Base-by-base conservation (phyloP, 2,888 invertebrate species). In the Phengaris alcon region DNA sequence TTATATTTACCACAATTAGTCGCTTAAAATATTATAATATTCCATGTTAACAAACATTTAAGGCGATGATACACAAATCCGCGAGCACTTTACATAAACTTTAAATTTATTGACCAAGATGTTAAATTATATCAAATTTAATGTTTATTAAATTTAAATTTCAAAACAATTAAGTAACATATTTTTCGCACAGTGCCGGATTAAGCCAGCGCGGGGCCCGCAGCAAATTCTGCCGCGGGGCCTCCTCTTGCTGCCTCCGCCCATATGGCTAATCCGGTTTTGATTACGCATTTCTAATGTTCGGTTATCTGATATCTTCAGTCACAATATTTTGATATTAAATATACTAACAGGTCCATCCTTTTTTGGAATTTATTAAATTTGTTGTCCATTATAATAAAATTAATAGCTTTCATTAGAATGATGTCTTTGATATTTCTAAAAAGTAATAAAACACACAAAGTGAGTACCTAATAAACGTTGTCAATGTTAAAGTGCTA, bases 101-200 rank as follows among this genome's bases (percentile, higher is more conserved):
- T 54, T 12, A 10, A 72, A 72, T 72, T 52, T 54, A 72, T 72
- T 6, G 52, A 13, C 54, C 22, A 13, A 54, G 72, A 54, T 72
- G 72, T 72, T 72, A 48, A 22, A 70, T 72, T 72, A 35, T 51
- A 44, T 52, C 35, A n/a, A 72, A 72, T 22, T 72, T 52, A 10
- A 22, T 68, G 35, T 68, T n/a, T 51, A 35, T 12, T 6, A 54
- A 15, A 72, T 72, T 72, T 51, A 35, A 51, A 72, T 72, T 51
- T 54, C 22, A 13, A 15, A 72, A 72, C 72, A 54, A 72, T 72
- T 72, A 22, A 22, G 22, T 22, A 72, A 54, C 72, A 72, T 72
- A 22, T 52, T 54, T 72, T 72, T 54, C 54, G 72, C 22, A 22
- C 22, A 22, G 22, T 22, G 22, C 22, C 22, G 22, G 22, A 22